Conservation (phyloP, 2,113 vertebrate species). For the Orthonyx spaldingii region DNA sequence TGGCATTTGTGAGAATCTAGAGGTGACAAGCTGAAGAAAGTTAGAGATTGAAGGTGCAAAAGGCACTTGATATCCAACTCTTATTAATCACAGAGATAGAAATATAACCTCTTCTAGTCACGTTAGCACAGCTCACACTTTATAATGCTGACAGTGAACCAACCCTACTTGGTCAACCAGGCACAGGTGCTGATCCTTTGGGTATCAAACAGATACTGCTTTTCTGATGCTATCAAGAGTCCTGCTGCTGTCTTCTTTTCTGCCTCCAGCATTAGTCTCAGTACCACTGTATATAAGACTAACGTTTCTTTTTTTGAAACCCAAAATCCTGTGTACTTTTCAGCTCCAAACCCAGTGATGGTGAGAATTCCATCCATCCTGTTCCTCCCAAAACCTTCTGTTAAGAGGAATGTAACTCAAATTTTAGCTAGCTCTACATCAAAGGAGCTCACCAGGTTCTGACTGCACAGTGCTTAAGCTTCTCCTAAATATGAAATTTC, state of each 20-base stretch:
- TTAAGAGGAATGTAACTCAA: not conserved
- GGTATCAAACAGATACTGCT: not conserved
- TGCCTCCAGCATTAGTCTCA: not conserved
- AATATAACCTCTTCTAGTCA: not conserved
- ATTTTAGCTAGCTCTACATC: not conserved
- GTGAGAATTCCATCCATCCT: not conserved
- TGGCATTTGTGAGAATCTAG: not conserved
- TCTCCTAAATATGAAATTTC: not conserved
- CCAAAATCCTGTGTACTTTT: not conserved
- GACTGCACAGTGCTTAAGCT: not conserved
- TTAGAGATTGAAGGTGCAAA: not conserved
- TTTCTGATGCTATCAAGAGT: not conserved
- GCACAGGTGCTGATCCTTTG: not conserved
- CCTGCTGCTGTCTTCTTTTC: not conserved
- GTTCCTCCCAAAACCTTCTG: not conserved
- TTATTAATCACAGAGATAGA: not conserved
- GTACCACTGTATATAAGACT: not conserved
- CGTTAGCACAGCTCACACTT: not conserved
- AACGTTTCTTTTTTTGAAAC: not conserved
- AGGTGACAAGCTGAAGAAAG: not conserved
- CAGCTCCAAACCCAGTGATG: not conserved
- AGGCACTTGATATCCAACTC: not conserved
- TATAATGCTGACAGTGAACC: not conserved
- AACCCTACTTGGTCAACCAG: not conserved
- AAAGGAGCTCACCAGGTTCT: not conserved